These are phyloP conservation scores for Ailurus styani DNA, from an alignment of 2,113 vertebrate species.

Conservation along the genomic window DNA sequence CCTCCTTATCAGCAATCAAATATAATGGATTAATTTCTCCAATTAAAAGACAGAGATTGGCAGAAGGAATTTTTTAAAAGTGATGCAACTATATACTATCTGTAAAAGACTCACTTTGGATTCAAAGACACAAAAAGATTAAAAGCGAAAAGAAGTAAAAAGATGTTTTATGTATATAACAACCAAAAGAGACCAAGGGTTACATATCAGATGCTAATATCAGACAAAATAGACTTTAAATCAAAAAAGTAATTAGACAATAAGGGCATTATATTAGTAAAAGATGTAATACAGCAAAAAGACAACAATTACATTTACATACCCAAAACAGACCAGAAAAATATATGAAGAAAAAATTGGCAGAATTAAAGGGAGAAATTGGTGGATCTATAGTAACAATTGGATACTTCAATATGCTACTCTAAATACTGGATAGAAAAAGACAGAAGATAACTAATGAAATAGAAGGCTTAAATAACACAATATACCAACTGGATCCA, in stretches of 20 bases:
- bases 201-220: too few species aligned
- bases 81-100: not conserved
- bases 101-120: not conserved
- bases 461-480: not conserved
- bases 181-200: not conserved
- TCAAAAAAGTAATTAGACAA: not conserved
- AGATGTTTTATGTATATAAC: not conserved
- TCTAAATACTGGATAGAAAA: not conserved
- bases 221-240: not conserved
- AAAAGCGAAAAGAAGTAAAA: not conserved
- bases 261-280: not conserved
- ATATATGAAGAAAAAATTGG: not conserved
- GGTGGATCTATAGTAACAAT: not conserved
- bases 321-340: not conserved
- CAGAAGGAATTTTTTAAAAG: not conserved
- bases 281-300: not conserved
- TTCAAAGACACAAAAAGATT: not conserved
- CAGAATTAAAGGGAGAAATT: not conserved
- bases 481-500: not conserved
- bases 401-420: not conserved
- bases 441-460: not conserved
- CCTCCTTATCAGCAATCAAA: not conserved
- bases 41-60: not conserved
- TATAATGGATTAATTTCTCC: not conserved
- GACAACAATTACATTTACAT: not conserved